Evolutionary conservation across 2,797 vertebrate genomes (phyloP).

Genomic region (Dendrocincla tyrannina): DNA sequence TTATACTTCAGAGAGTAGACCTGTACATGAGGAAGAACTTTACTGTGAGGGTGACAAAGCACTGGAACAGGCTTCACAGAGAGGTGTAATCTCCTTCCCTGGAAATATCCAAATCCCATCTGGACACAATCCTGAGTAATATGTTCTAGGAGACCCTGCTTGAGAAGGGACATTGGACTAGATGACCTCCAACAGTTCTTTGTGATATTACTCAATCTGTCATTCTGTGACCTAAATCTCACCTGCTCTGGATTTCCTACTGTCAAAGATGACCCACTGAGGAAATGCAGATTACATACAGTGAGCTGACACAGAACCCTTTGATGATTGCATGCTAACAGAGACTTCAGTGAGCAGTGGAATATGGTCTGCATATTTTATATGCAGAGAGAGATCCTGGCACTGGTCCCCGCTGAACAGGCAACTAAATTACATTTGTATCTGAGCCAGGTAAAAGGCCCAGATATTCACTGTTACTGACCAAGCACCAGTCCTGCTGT

Average conservation of each 20-base stretch:
- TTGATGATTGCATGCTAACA: background rate
- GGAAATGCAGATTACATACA: background rate
- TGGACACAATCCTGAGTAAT: background rate
- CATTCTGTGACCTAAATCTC: background rate
- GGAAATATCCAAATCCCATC: accelerated
- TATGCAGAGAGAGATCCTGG: background rate
- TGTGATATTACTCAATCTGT: background rate
- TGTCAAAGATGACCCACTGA: background rate
- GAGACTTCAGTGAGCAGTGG: background rate
- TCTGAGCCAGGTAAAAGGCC: background rate
- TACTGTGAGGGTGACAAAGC: background rate
- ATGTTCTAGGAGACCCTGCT: too few relatives aligned
- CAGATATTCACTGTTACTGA: background rate
- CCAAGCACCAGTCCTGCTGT: background rate
- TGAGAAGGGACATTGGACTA: background rate
- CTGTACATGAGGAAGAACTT: background rate
- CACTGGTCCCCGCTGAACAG: background rate
- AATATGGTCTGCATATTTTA: background rate
- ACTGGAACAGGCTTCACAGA: background rate
- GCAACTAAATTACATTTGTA: background rate
- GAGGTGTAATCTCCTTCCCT: background rate
- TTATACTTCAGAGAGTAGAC: background rate
- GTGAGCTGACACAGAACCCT: background rate
- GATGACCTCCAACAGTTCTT: background rate
- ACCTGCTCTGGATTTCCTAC: background rate